phyloP scores from a whole-genome alignment of 2,113 vertebrate species.

The Heterotilapia buettikoferi region DNA sequence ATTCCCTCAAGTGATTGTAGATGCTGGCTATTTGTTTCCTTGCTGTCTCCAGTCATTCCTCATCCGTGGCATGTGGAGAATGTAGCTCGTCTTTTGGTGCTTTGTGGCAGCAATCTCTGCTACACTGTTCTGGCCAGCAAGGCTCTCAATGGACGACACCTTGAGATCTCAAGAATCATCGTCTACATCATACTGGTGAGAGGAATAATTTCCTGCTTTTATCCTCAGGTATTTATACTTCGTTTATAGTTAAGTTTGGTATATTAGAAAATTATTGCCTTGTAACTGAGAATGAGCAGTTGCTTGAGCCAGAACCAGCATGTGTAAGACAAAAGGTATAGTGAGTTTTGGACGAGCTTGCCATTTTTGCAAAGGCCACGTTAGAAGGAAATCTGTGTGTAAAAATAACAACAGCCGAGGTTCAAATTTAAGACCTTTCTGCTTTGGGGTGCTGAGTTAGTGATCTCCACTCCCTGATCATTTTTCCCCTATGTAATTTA shows the following conservation, averaged over 20 bases:
- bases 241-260: not conserved
- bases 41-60: slow-evolving; percentile 72
- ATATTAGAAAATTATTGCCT: not conserved
- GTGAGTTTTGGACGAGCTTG: not conserved
- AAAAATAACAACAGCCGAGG: not conserved
- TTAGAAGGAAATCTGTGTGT: not conserved
- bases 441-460: not conserved
- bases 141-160: slow-evolving; percentile 73
- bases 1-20: not conserved
- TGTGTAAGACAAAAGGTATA: not conserved
- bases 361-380: not conserved
- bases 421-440: not conserved
- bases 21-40: not conserved
- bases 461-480: not conserved
- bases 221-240: not conserved
- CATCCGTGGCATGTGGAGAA: slow-evolving; percentile 85
- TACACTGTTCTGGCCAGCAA: slow-evolving; percentile 83
- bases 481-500: not conserved
- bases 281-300: not conserved
- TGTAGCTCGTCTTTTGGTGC: slow-evolving; percentile 80
- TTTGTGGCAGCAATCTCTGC: slow-evolving; percentile 82
- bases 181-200: slow-evolving; percentile 85
- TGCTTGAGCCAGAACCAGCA: not conserved
- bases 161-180: slow-evolving; percentile 76
- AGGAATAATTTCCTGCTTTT: not conserved